Percentiles rank a stretch among this genome's conserved stretches.
Evolutionary conservation across 2,888 invertebrate species (phyloP).

Genomic region (Tinea trinotella): DNA sequence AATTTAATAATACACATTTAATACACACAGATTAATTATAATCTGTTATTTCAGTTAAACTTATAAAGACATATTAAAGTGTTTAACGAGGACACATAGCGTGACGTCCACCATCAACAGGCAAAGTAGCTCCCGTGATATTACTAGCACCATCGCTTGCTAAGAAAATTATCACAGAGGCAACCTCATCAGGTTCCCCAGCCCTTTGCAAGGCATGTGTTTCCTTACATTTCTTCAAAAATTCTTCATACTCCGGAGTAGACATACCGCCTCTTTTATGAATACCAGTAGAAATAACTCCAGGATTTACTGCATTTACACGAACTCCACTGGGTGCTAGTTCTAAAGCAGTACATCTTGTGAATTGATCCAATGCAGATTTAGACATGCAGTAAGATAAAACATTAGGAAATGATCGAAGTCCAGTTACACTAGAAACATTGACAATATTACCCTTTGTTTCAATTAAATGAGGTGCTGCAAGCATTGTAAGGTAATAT

Average conservation of each 20-base stretch:
- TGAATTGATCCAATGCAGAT: constrained; percentile 94
- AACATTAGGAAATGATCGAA: constrained; percentile 90
- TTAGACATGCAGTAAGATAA: constrained; percentile 94
- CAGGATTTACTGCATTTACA: constrained; percentile 94
- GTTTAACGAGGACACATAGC: constrained; percentile 86
- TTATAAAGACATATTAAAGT: background rate
- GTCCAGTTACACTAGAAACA: constrained; percentile 92
- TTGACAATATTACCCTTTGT: constrained; percentile 91
- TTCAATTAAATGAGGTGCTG: constrained; percentile 84
- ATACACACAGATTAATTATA: no score
- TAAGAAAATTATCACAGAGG: constrained; percentile 89
- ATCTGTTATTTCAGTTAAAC: background rate
- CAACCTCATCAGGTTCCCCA: constrained; percentile 88
- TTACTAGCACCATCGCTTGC: constrained; percentile 88
- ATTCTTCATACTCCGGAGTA: constrained; percentile 82
- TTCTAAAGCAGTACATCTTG: constrained; percentile 90
- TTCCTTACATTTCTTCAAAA: constrained; percentile 83
- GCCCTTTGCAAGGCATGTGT: constrained; percentile 93
- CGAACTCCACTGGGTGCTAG: constrained; percentile 83
- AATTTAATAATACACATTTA: no score
- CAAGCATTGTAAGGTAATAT: constrained; percentile 85
- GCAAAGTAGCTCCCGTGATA: constrained; percentile 86
- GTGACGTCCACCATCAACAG: constrained; percentile 92
- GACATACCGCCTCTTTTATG: constrained; percentile 87
- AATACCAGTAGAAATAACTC: constrained; percentile 90